Evolutionary conservation across 2,888 invertebrate genomes (phyloP), one percentile per base, ranked within the genome.

Genomic region (Caenorhabditis sinica): DNA sequence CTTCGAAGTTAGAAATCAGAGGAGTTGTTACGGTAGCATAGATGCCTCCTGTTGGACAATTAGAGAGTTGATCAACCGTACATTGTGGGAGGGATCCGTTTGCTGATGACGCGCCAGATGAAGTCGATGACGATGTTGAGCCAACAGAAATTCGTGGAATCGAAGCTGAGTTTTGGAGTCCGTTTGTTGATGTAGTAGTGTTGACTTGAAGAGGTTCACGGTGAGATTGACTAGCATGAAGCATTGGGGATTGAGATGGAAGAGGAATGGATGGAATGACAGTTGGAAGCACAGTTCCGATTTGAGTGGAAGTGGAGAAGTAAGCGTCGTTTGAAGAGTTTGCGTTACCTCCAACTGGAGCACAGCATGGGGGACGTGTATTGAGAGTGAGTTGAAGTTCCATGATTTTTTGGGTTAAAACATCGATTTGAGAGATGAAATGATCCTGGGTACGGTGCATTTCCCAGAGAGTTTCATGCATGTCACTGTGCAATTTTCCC

Each of bases 401-500:
- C 51, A 90, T 83, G 66, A 92, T 92, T 61, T 91, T 89, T 75
- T 92, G 92, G 0, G 92, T 92, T 25, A 92, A 85, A 63, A 91
- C 84, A 63, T 91, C 91, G 72, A 92, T 89, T 74, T 90, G 92
- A 2, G 90, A 82, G 80, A 92, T 91, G 80, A 92, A 91, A 61
- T 92, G 92, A 66, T 92, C 92, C 77, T 91, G 91, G 11, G 91
- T 92, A 3, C 91, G 88, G 73, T 92, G 92, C 91, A 92, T 92
- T 63, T 91, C 91, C 90, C 90, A 91, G 23, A 92, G 80, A 23
- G 91, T 92, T 68, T 92, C 92, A 86, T 92, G 91, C 91, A 92
- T 91, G 73, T 93, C 93, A 49, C 89, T 89, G 82, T 92, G 92
- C 61, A 93, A 68, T 90, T 99, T 99, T 93, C 99, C 98, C 96